Conservation (phyloP, 2,113 vertebrate species). For the Nyctereutes procyonoides region DNA sequence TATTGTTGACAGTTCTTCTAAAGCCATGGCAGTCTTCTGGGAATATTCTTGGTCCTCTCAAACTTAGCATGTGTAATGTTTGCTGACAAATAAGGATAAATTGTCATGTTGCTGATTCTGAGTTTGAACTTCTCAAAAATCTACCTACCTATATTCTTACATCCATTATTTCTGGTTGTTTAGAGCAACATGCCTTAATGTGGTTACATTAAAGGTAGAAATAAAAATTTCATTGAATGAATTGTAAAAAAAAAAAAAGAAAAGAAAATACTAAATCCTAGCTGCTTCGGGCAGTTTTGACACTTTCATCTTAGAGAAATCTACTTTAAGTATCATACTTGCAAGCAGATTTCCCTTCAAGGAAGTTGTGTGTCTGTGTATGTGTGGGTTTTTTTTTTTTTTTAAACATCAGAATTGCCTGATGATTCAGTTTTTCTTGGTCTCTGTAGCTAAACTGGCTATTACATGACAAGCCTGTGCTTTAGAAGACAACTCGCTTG, state of each 20-base stretch:
- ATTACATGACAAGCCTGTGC: conserved; percentile 40
- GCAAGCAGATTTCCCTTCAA: conserved; percentile 23
- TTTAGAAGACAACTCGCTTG: conserved; percentile 38
- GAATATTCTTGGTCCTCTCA: neutral
- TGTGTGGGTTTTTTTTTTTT: neutral
- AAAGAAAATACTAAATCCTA: neutral
- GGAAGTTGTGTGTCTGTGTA: neutral
- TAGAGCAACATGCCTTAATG: neutral
- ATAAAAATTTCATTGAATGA: conserved; percentile 2
- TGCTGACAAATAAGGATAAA: conserved; percentile 38
- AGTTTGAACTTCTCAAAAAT: neutral
- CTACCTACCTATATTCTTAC: neutral
- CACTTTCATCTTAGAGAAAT: conserved; percentile 19
- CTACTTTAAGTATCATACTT: conserved; percentile 42
- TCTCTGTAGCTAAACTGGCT: conserved; percentile 14
- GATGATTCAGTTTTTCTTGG: neutral
- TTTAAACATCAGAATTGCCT: neutral
- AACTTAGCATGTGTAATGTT: neutral
- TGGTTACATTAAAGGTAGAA: neutral
- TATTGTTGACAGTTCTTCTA: conserved; percentile 57
- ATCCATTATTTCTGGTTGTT: neutral
- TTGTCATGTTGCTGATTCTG: neutral
- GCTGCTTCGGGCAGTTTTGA: neutral
- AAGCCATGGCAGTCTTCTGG: neutral
- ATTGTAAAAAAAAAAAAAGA: neutral